Base-by-base conservation (phyloP, 1,140 invertebrate species). In the Drosophila obscura region DNA sequence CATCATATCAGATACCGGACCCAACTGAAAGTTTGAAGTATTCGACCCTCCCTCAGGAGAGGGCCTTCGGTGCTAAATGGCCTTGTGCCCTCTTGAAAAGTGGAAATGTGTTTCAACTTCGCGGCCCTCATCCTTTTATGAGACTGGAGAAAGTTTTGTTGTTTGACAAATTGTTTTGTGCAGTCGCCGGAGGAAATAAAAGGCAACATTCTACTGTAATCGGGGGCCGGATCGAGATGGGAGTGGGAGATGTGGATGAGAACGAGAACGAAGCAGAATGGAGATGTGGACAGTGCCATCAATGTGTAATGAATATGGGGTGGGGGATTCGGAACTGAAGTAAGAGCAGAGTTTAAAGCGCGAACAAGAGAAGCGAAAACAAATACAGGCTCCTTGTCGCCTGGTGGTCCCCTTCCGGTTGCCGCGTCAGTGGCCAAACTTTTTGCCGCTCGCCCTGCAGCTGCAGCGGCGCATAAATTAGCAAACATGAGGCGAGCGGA, bases 381-480 rank as follows among this genome's bases (percentile, higher is more conserved):
- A 82, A 68, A 65, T 45, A 57, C 48, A 66, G 52, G 46, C 50
- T 73, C 72, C n/a, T 24, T 62, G 68, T 53, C 58, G 50, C 5
- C 19, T 31, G 31, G 31, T 31, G 8, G 11, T 44, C 28, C 28
- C 15, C 22, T 62, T 63, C 28, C 26, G 7, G 45, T 31, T 28
- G 24, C 49, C 52, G 57, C 68, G 64, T 75, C 59, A 73, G 73
- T 65, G 72, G 52, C 52, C 46, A 75, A 87, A 85, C 69, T 85
- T 85, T 83, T 76, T 53, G 62, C 60, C 63, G 51, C 35, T 68
- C 51, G 65, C 62, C 67, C 69, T 76, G 83, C 50, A 83, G 78
- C 83, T 72, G 78, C 82, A 68, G 60, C 50, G 64, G 57, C 83
- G 82, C 83, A 87, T 87, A 87, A 87, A 87, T 87, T 88, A 88